These are phyloP conservation scores for Steinernema carpocapsae DNA, from an alignment of 2,888 invertebrate species.

Conservation along the genomic window DNA sequence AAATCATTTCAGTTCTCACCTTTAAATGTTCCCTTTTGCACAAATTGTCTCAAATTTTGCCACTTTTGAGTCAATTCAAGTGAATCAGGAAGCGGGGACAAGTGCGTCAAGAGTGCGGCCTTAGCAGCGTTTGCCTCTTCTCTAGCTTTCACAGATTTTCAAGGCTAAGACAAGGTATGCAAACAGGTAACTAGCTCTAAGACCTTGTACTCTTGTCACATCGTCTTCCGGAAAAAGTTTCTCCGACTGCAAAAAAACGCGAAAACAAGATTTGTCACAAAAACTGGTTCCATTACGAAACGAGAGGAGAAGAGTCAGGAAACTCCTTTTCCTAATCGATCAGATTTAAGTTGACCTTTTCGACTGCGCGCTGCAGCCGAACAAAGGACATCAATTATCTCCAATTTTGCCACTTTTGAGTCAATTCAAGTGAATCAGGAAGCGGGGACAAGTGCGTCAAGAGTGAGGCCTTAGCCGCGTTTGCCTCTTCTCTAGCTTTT, in stretches of 20 bases:
- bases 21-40: too few relatives aligned
- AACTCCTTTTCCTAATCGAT: not conserved
- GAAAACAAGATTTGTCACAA: not conserved
- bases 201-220: too few relatives aligned
- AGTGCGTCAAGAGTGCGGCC: too few relatives aligned
- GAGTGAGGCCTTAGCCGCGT: too few relatives aligned
- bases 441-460: not conserved
- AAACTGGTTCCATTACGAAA: not conserved
- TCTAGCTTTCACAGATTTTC: too few relatives aligned
- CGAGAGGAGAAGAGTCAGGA: not conserved
- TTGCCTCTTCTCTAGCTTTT: too few relatives aligned
- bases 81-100: not conserved
- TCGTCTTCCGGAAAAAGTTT: too few relatives aligned
- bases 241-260: not conserved
- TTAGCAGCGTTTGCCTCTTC: too few relatives aligned
- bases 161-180: not conserved
- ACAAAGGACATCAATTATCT: slow-evolving; percentile 23
- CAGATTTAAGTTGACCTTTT: too few relatives aligned
- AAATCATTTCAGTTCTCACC: too few relatives aligned
- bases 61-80: not conserved
- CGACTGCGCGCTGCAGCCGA: too few relatives aligned
- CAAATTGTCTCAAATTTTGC: not conserved
- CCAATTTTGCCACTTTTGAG: not conserved
- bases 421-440: not conserved
- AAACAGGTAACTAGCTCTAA: not conserved